Evolutionary conservation across 2,113 vertebrate species (phyloP).

Genomic region (Gobius niger): DNA sequence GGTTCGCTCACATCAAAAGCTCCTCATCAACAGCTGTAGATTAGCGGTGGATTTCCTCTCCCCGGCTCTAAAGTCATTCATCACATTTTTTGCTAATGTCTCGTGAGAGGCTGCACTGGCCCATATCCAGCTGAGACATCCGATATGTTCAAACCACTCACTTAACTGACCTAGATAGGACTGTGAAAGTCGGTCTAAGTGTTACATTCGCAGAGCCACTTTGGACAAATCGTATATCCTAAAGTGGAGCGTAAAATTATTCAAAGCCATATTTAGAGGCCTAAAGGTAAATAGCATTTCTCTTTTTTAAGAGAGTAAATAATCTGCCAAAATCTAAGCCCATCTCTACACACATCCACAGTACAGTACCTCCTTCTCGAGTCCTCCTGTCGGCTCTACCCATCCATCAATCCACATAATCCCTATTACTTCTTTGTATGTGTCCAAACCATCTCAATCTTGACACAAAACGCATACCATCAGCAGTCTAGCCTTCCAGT

Average conservation of each 20-base stretch:
- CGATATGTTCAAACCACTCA: not conserved
- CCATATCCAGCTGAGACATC: conserved; percentile 38
- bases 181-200: not conserved
- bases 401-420: not conserved
- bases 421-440: not conserved
- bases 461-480: not conserved
- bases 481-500: no score
- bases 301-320: not conserved
- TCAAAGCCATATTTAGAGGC: not conserved
- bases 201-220: not conserved
- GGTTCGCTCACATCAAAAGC: conserved; percentile 17
- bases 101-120: conserved; percentile 25
- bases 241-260: not conserved
- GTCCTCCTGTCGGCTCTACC: not conserved
- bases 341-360: not conserved
- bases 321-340: not conserved
- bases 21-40: conserved; percentile 17
- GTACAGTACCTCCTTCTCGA: conserved; percentile 8
- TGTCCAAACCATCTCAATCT: not conserved
- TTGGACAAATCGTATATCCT: not conserved
- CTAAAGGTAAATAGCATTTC: not conserved
- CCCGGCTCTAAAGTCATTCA: conserved; percentile 28
- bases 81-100: conserved; percentile 42
- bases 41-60: conserved; percentile 9
- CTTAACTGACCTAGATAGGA: conserved; percentile 5